These are phyloP conservation scores for Mythimna impura DNA, from an alignment of 2,888 invertebrate genomes.

Conservation along the genomic window DNA sequence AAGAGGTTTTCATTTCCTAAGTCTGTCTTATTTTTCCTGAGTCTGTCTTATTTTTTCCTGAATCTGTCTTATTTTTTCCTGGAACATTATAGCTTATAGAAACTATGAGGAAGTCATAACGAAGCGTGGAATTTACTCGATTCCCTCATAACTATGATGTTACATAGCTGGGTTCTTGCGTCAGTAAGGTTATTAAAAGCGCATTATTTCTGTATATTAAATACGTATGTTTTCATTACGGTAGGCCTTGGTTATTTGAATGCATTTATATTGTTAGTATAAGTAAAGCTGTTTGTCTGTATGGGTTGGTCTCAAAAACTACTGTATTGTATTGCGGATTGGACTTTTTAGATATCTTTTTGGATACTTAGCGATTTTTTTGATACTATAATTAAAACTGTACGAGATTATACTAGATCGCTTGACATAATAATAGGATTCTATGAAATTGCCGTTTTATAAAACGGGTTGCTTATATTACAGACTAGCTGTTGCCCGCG, in stretches of 20 bases:
- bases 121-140: neutral
- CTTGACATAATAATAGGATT: too few species aligned
- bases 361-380: too few species aligned
- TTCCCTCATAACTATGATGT: constrained; percentile 21
- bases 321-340: neutral
- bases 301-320: constrained; percentile 8
- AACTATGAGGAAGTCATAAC: constrained; percentile 39
- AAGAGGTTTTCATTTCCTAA: too few species aligned
- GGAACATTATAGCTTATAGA: neutral
- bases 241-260: constrained; percentile 18
- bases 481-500: too few species aligned
- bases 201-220: constrained; percentile 29
- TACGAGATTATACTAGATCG: too few species aligned
- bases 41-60: too few species aligned
- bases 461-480: too few species aligned
- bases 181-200: constrained; percentile 30
- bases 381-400: too few species aligned
- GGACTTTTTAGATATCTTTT: neutral
- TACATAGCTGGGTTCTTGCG: constrained; percentile 25
- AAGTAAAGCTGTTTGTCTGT: constrained; percentile 10
- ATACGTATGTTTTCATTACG: constrained; percentile 5
- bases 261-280: constrained; percentile 9
- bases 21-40: neutral
- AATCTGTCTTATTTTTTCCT: neutral
- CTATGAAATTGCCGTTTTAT: too few species aligned